Evolutionary conservation across 1,140 invertebrate species (phyloP), one percentile per base, ranked within the genome.

Genomic region (Drosophila pachea): DNA sequence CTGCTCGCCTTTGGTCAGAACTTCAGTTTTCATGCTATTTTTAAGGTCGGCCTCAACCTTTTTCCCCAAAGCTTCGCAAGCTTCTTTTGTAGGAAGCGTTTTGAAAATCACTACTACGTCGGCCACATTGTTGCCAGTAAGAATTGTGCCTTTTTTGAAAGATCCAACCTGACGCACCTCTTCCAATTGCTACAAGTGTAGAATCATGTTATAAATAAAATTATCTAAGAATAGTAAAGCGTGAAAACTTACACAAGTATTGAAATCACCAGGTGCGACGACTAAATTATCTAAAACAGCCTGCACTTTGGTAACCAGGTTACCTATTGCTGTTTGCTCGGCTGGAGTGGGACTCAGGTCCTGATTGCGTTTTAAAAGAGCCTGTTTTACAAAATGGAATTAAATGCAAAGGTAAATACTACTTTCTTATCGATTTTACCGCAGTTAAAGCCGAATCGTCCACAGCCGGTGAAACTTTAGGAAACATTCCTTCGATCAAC

Each of bases 21-120:
- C 90, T 81, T 93, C 92, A 2, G 91, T 92, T 63, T 92, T 91
- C 91, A 93, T 92, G 50, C 92, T 78, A 74, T 91, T 91, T 83
- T 94, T 96, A 0, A 98, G 90, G 72, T 98, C 97, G 49, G 95
- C 94, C 60, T 94, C 91, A 56, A 98, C 95, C 91, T 97, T 97
- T 68, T 95, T 96, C 0, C 96, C 96, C 2, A 99, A 90, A 1
- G 96, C 95, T 87, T 97, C 95, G 0, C 99, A 96, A 5, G 97
- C 96, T 87, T 99, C 97, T 88, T 96, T 96, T 9, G 97, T 99
- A 2, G 98, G 98, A 43, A 99, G 89, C 0, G 98, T 99, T 92
- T 99, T 99, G n/a, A 99, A 91, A 76, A 99, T 98, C 7, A 99
- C 97, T 4, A 99, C 97, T 75, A 99, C 95, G 89, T 99, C 98